These are phyloP conservation scores for Paraplagusia blochii DNA, from an alignment of 2,113 vertebrate genomes.

Conservation along the genomic window DNA sequence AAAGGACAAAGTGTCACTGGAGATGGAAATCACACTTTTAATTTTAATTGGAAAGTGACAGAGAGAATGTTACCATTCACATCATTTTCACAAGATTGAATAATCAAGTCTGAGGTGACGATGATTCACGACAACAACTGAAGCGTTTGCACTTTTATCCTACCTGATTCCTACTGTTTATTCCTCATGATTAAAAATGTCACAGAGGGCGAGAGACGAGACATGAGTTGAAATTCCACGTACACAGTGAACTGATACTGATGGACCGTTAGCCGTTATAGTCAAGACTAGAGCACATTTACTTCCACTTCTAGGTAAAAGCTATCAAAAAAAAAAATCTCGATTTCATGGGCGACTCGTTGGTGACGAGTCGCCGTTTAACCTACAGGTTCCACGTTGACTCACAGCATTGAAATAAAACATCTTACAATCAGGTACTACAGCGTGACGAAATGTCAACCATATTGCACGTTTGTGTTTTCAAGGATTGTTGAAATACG, in stretches of 20 bases:
- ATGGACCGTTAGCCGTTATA: no score
- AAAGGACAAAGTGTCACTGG: conserved; percentile 9
- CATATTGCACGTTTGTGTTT: conserved; percentile 52
- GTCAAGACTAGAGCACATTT: no score
- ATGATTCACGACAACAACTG: conserved; percentile 34
- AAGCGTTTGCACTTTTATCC: conserved; percentile 16
- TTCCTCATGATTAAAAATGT: conserved; percentile 50
- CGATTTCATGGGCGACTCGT: conserved; percentile 17
- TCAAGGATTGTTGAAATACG: neutral
- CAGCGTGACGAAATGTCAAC: conserved; percentile 37
- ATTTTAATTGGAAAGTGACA: conserved; percentile 67
- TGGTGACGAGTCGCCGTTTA: conserved; percentile 1
- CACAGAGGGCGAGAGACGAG: conserved; percentile 46
- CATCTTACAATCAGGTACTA: conserved; percentile 22
- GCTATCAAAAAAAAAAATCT: conserved; percentile 20
- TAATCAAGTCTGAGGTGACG: conserved; percentile 54
- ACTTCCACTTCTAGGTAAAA: neutral
- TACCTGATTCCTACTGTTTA: conserved; percentile 1
- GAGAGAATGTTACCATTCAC: conserved; percentile 48
- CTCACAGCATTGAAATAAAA: conserved; percentile 53
- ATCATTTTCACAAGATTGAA: conserved; percentile 61
- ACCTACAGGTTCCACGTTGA: conserved; percentile 24
- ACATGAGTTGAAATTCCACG: conserved; percentile 35
- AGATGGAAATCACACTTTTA: conserved; percentile 55
- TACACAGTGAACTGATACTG: conserved; percentile 19